Base-by-base conservation (phyloP, 64 coral and sea anemone genomes). In the Stichodactyla helianthus region DNA sequence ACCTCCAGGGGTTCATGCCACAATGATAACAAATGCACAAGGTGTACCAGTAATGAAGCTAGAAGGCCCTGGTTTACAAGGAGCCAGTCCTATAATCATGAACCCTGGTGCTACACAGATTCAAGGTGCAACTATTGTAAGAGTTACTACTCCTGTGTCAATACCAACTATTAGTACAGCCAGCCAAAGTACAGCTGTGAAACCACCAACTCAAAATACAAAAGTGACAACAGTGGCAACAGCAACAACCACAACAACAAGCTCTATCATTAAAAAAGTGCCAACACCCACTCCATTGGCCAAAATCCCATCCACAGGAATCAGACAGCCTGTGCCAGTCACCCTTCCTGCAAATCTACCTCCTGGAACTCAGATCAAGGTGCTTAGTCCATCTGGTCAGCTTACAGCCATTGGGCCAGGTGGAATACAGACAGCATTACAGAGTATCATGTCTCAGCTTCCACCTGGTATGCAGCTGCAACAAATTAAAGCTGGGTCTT, bases 21-120 rank as follows among this genome's bases (percentile, higher is more conserved):
- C 94, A 44, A 97, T 97, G 94, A 97, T 97, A 18, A 93, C 94
- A 2, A 97, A 97, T 85, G 94, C 94, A 20, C 91, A 97, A 60
- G 94, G 94, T 64, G 88, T 97, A 5, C 94, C 94, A 53, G 91
- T 97, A 3, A 97, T 97, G 94, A 89, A 90, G 58, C 91, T 97
- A 55, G 90, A 97, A 64, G 94, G 94, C 5, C 84, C 94, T 6
- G 94, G 94, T 83, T 88, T 97, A 87, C 91, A 93, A 55, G 91
- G 87, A 13, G 87, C 90, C 15, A 89, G 84, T 54, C 94, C 94
- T 6, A 84, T 97, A 4, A 78, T 97, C 14, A 87, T 97, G 87
- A 97, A 91, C 6, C 79, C 88, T 23, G 91, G 94, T 59, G 57
- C 88, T 35, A 80, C 85, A 31, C 86, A 84, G 19, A 68, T 95